Conservation (phyloP, 2,113 vertebrate species). For the Balaeniceps rex region DNA sequence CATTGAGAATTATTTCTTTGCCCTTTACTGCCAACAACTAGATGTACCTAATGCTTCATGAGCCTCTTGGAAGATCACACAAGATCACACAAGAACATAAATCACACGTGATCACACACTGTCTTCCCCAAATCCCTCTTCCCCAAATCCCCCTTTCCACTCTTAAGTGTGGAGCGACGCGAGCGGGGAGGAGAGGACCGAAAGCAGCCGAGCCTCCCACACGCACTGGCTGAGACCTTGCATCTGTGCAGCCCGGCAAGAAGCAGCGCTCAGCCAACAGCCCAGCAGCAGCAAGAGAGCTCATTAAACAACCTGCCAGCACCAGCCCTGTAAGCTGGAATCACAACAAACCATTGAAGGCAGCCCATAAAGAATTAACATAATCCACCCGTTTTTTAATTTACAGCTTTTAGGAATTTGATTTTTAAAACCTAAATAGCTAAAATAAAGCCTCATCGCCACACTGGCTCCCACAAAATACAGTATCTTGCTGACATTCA, state of each 20-base stretch:
- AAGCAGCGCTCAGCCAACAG: rapidly evolving
- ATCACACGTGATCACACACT: not conserved
- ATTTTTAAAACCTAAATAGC: not conserved
- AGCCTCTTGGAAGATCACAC: not conserved
- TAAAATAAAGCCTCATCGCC: not conserved
- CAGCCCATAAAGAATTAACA: not conserved
- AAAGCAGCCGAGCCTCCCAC: not conserved
- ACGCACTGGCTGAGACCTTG: rapidly evolving
- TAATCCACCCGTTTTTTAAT: not conserved
- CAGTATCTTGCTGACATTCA: rapidly evolving
- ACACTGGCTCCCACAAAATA: not conserved
- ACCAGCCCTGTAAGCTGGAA: rapidly evolving
- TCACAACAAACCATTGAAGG: not conserved
- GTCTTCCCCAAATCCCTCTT: not conserved
- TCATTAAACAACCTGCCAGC: not conserved
- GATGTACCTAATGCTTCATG: not conserved
- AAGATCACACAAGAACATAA: not conserved
- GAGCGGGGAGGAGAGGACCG: rapidly evolving
- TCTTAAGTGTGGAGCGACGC: rapidly evolving
- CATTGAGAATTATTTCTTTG: not conserved
- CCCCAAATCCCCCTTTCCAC: not conserved
- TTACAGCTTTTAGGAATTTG: not conserved
- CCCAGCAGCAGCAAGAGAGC: not conserved
- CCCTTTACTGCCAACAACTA: not conserved
- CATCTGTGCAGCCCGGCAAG: rapidly evolving